Evolutionary conservation across 2,797 vertebrate species (phyloP), one percentile per base, ranked within the genome.

Genomic region (Cyprinella venusta): DNA sequence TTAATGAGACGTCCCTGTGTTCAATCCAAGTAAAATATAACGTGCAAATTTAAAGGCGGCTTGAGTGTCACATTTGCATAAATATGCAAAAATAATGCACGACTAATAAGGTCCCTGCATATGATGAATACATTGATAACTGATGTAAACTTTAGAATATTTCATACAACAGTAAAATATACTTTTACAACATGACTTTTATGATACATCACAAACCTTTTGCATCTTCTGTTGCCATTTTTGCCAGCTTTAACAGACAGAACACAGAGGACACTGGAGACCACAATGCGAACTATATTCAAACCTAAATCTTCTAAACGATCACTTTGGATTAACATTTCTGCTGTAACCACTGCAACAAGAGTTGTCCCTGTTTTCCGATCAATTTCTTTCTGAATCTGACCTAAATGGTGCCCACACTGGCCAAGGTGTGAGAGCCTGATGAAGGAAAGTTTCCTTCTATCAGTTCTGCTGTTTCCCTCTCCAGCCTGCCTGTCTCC

Each of bases 401-500:
- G 54, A n/a, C 16, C 79, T 38, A 48, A 48, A 63, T 13, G 4
- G 10, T 67, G 61, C 12, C 71, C 45, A 64, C 69, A 15, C 70
- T 70, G 45, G 36, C 42, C 77, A 50, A 75, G 63, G 72, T 59
- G 69, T 42, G 67, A 84, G 68, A 63, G 68, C 40, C 61, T 59
- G 74, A 59, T 67, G 50, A 50, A 56, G 76, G 71, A 85, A 79
- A 79, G 86, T 83, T 83, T 83, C 91, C 88, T 92, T 91, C 90
- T 93, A 90, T 94, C 91, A 92, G 85, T 91, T 90, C 87, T 91
- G 91, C 88, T 91, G 83, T 83, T 82, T 86, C 92, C 88, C 87
- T 81, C 90, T 86, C 87, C 91, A 90, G 89, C 88, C 90, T 92
- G 77, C 86, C 87, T 88, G 87, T 82, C 86, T 88, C 76, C 76